phyloP scores from a whole-genome alignment of 2,797 vertebrate species.

The Halcyon smyrnensis region DNA sequence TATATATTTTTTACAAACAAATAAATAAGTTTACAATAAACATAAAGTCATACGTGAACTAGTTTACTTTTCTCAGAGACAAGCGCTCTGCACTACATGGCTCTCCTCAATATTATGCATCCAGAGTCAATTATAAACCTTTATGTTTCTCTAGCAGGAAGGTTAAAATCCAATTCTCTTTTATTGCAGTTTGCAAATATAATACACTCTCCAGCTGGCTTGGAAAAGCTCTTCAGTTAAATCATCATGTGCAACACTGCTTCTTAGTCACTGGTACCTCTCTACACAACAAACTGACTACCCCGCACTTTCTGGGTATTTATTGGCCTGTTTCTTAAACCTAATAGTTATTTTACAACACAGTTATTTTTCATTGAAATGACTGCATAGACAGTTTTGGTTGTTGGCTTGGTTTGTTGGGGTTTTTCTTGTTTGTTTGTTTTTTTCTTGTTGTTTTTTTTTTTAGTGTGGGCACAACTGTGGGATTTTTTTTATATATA shows the following conservation, averaged over 20 bases:
- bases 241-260: conserved; percentile 14
- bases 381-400: not conserved
- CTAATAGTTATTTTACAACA: not conserved
- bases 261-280: not conserved
- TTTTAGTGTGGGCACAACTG: not conserved
- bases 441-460: not conserved
- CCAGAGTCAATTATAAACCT: conserved; percentile 18
- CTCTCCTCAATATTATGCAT: not conserved
- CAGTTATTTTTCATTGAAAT: not conserved
- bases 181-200: conserved; percentile 44
- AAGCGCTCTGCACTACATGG: not conserved
- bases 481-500: not conserved
- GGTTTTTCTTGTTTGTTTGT: not conserved
- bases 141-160: conserved; percentile 19
- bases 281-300: not conserved
- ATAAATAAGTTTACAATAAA: not conserved
- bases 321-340: not conserved
- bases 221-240: conserved; percentile 38
- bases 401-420: not conserved
- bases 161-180: conserved; percentile 52
- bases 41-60: not conserved
- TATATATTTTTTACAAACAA: not conserved
- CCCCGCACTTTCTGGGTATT: not conserved
- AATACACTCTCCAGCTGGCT: conserved; percentile 15
- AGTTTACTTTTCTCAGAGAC: not conserved